Base-by-base conservation (phyloP, 2,113 vertebrate species). In the Peromyscus leucopus region DNA sequence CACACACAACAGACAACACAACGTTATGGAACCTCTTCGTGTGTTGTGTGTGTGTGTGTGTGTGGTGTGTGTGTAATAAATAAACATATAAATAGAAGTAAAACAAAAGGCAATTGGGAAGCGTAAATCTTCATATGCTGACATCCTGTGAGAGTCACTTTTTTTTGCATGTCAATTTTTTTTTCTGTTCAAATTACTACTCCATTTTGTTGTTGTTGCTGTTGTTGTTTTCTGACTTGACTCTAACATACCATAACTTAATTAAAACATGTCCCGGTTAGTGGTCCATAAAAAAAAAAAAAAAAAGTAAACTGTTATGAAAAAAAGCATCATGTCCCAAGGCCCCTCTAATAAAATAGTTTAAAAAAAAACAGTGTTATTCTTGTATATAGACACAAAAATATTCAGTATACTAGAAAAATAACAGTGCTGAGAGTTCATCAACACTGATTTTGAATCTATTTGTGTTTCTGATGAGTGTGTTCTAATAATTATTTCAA, bases 141-240 rank as follows among this genome's bases (percentile, higher is more conserved):
- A 39, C 31, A 48, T 16, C 39, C 1, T 9, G 9, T 74, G 42
- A 59, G 24, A 74, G 33, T 89, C 15, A 39, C 72, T 91, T 91
- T 90, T n/a, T 36, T n/a, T 39, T 65, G 71, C 36, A n/a, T 72
- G 10, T 39, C 57, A 63, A 16, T 31, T 26, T 61, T 16, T 46
- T 39, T 15, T 26, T 79, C 59, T 96, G 36, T 57, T 75, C 75
- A 76, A 86, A 26, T 42, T 74, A 74, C 15, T 19, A 39, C 24
- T 42, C 16, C 46, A 5, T 46, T 46, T 46, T n/a, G n/a, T n/a
- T n/a, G n/a, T n/a, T n/a, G n/a, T 76, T 55, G 9, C 79, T 92
- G 92, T 36, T 87, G 79, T 19, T 78, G 24, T 92, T 36, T 92
- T 95, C 79, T 79, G 22, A 28, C 55, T 92, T 31, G 19, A 69